These are phyloP conservation scores for Tachycineta bicolor DNA, from an alignment of 2,113 vertebrate genomes.

Conservation along the genomic window DNA sequence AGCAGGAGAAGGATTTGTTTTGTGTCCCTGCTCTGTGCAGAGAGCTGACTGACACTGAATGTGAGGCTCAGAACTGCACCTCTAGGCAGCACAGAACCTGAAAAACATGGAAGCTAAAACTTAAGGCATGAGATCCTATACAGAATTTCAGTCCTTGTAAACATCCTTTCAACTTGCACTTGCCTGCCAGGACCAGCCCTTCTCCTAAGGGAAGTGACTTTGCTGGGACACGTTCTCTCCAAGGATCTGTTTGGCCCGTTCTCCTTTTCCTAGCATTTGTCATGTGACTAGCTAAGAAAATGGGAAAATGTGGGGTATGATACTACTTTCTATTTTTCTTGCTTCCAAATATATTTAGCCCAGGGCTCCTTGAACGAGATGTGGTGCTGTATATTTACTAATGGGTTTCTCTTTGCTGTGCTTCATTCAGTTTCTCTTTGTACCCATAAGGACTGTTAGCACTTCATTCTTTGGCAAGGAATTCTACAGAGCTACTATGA, in stretches of 20 bases:
- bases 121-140: not conserved
- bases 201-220: not conserved
- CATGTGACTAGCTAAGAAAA: not conserved
- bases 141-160: not conserved
- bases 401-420: not conserved
- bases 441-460: not conserved
- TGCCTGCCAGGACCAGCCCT: not conserved
- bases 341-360: not conserved
- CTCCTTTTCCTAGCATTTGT: not conserved
- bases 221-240: not conserved
- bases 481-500: not conserved
- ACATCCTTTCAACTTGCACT: not conserved
- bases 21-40: not conserved
- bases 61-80: not conserved
- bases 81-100: not conserved
- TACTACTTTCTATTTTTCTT: not conserved
- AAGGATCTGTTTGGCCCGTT: not conserved
- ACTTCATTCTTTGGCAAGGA: not conserved
- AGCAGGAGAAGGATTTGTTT: not conserved
- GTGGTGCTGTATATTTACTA: not conserved
- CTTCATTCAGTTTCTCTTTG: not conserved
- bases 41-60: not conserved
- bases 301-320: not conserved
- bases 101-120: not conserved
- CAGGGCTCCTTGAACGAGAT: not conserved